Conservation (phyloP, 2,888 invertebrate species). For the Zelleria hepariella region DNA sequence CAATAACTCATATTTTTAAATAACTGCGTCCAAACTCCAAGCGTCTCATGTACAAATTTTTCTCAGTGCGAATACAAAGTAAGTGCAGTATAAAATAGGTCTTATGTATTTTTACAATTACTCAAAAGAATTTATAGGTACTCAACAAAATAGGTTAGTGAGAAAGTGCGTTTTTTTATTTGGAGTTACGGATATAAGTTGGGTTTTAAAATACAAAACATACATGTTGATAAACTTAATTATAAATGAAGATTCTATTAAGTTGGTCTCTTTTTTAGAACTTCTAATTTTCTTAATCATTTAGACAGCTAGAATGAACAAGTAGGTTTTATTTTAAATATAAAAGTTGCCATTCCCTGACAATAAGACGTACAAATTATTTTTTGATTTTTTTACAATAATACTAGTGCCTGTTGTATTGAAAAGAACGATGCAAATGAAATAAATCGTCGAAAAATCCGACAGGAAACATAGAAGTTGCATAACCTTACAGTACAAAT, state of each 20-base stretch:
- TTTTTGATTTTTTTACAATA: neutral
- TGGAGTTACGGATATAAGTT: neutral
- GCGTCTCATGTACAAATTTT: neutral
- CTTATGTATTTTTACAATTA: too few relatives aligned
- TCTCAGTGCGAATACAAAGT: neutral
- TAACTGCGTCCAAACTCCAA: neutral
- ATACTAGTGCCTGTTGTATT: neutral
- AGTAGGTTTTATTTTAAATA: constrained; percentile 20
- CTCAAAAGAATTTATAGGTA: neutral
- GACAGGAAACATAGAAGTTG: constrained; percentile 23
- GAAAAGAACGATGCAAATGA: neutral
- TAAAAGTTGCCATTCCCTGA: constrained; percentile 30
- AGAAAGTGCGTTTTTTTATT: neutral
- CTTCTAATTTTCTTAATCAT: neutral
- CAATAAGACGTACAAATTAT: constrained; percentile 17
- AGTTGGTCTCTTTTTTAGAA: neutral
- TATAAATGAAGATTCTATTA: neutral
- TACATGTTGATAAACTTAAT: too few relatives aligned
- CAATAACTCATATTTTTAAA: neutral
- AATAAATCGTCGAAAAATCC: constrained; percentile 5
- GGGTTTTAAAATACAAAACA: too few relatives aligned
- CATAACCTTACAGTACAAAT: constrained; percentile 67
- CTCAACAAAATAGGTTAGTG: neutral
- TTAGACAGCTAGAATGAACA: constrained; percentile 31
- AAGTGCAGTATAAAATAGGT: too few relatives aligned